Evolutionary conservation across 2,888 invertebrate genomes (phyloP).

Genomic region (Hartigia nigra): DNA sequence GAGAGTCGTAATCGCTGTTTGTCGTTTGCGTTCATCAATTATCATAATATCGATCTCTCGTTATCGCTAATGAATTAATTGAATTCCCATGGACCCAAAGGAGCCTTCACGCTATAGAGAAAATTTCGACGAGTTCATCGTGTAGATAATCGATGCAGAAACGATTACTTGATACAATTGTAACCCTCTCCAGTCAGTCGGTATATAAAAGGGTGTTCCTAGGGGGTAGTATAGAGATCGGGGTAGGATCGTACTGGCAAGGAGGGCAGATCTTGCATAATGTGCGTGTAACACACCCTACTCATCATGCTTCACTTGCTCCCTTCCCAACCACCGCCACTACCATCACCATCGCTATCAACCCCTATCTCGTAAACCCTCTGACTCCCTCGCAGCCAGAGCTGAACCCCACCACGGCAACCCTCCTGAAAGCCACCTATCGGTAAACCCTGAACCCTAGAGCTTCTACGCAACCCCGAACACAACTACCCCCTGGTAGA

Average conservation of each 20-base stretch:
- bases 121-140: background rate
- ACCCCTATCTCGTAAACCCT: constrained; percentile 11
- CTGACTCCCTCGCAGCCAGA: constrained; percentile 5
- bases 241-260: background rate
- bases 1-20: background rate
- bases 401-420: constrained; percentile 27
- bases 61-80: background rate
- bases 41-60: background rate
- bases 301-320: constrained; percentile 64
- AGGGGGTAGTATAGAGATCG: background rate
- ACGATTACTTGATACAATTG: constrained; percentile 56
- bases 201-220: constrained; percentile 17
- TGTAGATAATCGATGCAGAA: constrained; percentile 31
- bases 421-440: constrained; percentile 20
- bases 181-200: constrained; percentile 39
- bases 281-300: constrained; percentile 61
- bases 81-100: background rate
- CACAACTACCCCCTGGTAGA: constrained; percentile 17
- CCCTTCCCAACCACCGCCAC: constrained; percentile 31
- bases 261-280: constrained; percentile 49
- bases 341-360: background rate
- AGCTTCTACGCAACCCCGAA: background rate
- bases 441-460: constrained; percentile 7
- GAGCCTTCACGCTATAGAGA: background rate
- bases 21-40: background rate